phyloP scores from a whole-genome alignment of 2,888 invertebrate genomes.

The Luperina testacea region DNA sequence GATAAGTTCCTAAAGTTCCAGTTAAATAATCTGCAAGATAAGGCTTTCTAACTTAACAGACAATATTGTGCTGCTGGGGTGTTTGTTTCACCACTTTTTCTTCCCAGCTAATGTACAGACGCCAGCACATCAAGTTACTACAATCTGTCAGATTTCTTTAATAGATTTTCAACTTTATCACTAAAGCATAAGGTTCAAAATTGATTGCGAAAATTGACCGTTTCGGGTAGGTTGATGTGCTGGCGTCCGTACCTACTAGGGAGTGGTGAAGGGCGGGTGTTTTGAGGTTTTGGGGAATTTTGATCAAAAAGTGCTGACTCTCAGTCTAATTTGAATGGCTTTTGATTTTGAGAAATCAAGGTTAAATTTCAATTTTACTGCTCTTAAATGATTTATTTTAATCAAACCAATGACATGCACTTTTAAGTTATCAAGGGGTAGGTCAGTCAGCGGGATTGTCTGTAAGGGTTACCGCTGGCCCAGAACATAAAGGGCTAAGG shows the following conservation, averaged over 20 bases:
- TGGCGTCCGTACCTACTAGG: not conserved
- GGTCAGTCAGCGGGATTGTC: no score
- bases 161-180: no score
- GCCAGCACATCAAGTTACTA: no score
- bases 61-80: not conserved
- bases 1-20: not conserved
- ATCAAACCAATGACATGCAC: not conserved
- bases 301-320: not conserved
- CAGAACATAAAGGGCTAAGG: no score
- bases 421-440: not conserved
- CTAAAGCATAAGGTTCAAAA: no score
- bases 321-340: not conserved
- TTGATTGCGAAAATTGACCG: no score
- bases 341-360: not conserved
- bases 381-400: no score
- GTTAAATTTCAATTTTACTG: not conserved
- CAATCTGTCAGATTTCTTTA: no score
- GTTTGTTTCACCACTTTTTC: not conserved
- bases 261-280: not conserved
- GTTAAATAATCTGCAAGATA: not conserved
- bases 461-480: no score
- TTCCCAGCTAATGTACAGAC: not conserved
- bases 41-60: not conserved
- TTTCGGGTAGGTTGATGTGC: no score
- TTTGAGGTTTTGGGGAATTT: no score